Percentiles rank a stretch among this genome's conserved stretches.
Conservation (phyloP, 2,113 vertebrate genomes). For the Vicugna pacos region DNA sequence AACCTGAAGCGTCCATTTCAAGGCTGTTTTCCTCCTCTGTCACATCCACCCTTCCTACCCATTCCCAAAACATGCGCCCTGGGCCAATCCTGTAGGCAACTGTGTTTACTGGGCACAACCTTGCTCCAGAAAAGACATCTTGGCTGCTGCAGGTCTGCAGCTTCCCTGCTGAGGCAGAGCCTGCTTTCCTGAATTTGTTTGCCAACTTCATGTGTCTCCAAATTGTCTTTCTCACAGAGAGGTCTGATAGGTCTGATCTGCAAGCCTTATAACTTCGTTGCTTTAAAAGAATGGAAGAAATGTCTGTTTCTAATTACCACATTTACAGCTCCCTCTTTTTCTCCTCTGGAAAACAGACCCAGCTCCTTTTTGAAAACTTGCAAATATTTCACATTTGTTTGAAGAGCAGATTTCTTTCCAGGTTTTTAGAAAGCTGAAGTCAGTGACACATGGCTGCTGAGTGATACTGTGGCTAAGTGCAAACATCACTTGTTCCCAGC, state of each 20-base stretch:
- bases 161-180: slow-evolving; percentile 22
- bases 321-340: neutral
- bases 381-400: slow-evolving; percentile 58
- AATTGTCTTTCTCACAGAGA: slow-evolving; percentile 51
- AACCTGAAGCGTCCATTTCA: neutral
- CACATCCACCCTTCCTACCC: neutral
- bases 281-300: slow-evolving; percentile 27
- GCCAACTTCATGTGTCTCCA: slow-evolving; percentile 53
- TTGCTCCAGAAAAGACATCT: neutral
- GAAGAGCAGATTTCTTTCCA: slow-evolving; percentile 53
- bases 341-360: slow-evolving; percentile 36
- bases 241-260: neutral
- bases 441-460: neutral
- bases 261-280: neutral
- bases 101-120: neutral
- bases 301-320: slow-evolving; percentile 25
- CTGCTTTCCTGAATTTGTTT: slow-evolving; percentile 48
- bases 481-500: neutral
- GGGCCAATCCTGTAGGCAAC: neutral
- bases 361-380: slow-evolving; percentile 36
- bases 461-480: neutral
- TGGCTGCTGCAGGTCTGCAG: neutral
- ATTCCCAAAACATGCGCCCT: neutral
- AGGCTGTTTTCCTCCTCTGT: neutral
- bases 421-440: slow-evolving; percentile 40